Evolutionary conservation across 2,888 invertebrate species (phyloP), one percentile per base, ranked within the genome.

Genomic region (Uloborus plumipes): DNA sequence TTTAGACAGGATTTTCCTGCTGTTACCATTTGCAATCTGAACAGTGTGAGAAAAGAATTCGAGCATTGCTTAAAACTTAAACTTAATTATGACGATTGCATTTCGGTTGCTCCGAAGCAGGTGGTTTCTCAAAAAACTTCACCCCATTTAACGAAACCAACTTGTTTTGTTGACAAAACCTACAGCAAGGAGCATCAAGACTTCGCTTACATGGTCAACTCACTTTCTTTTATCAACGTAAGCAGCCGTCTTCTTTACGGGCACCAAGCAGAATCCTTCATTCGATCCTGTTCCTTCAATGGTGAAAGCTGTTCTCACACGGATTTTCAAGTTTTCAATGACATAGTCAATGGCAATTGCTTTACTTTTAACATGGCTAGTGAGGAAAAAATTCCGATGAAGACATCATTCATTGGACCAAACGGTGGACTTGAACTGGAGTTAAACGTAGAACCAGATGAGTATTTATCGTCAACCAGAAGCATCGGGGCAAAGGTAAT

Each of bases 351-450:
- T 16, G 72, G 72, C 22, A 72, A 72, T 51, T 72, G 72, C 31
- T 72, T 31, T 31, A 59, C 51, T 4, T 71, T 71, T 26, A 59
- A 71, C 59, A 39, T 16, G 18, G 59, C n/a, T 2, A 39, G n/a
- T 14, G 20, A n/a, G 14, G 49, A 62, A 13, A 22, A 9, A 26
- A 14, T 7, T 11, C 47, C 71, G 0, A 39, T 72, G 14, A 78
- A 50, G n/a, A 78, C 66, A 13, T 72, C 71, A 14, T 66, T 61
- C 50, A 66, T 78, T 1, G 78, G 78, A 18, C 78, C 78, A 11
- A 66, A 72, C 14, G 50, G 59, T 7, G 78, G 78, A 15, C 64
- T 78, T 15, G 65, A 49, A 4, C 16, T 78, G 6, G 78, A 78
- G 47, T 9, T 78, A 9, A 39, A 78, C 31, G 55, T 72, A 0